Base-by-base conservation (phyloP, 2,797 vertebrate species). In the Microctenopoma steveboyesi region DNA sequence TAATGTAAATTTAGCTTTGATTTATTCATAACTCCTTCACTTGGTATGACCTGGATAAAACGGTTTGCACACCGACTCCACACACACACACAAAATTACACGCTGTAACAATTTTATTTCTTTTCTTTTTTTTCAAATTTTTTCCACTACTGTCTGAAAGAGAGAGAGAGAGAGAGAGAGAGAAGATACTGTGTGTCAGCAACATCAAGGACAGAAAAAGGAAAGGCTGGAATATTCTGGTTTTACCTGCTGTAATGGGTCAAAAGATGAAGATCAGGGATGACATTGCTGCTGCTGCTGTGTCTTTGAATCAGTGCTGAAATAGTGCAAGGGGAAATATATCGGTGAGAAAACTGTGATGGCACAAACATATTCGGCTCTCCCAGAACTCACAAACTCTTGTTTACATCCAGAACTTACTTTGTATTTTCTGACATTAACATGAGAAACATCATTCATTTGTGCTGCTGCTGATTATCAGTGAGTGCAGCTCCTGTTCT, bases 11-110 rank as follows among this genome's bases (percentile, higher is more conserved):
- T 70, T 72, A 70, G 64, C 71, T 85, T 77, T 90, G 83, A 88
- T 89, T 92, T 90, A 90, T 92, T 92, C 84, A 89, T 85, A 69
- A 77, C 74, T 73, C 55, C 40, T 72, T 80, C 67, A 40, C 76
- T 82, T 28, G 52, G 68, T 40, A 68, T 88, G 88, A 84, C 86
- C 84, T 88, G 81, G 67, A 83, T 86, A 74, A 71, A 76, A 69
- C 37, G 6, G 8, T 39, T 3, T 10, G 53, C 42, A 30, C 49
- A 30, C 18, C 5, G 16, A 14, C 14, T 39, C 40, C n/a, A 22
- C 18, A 33, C 33, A 39, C 15, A 51, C 14, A 58, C 10, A 4
- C 15, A 28, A 48, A 42, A n/a, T n/a, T 42, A 54, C 40, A 42
- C 43, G 64, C 25, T 51, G 55, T 71, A 63, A 48, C 4, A 16